Percentiles rank a stretch among this genome's conserved stretches.
Evolutionary conservation across 2,888 invertebrate species (phyloP).

Genomic region (Lochmaea capreae): DNA sequence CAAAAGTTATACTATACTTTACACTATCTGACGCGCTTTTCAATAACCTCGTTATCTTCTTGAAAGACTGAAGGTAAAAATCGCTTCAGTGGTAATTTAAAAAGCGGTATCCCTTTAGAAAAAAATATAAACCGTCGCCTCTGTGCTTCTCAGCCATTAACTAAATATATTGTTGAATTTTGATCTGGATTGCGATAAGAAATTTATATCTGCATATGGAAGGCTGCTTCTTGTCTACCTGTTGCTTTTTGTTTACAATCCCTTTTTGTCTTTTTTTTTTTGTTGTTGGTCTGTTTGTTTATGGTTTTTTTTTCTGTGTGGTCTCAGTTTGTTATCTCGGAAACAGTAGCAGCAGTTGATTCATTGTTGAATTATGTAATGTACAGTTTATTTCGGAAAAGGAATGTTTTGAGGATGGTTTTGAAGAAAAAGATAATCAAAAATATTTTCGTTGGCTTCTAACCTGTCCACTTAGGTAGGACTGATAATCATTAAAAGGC

Average conservation of each 20-base stretch:
- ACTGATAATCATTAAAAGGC: too few species aligned
- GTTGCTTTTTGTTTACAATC: conserved; percentile 22
- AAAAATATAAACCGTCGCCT: background rate
- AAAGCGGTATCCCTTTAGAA: too few species aligned
- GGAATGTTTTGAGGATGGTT: background rate
- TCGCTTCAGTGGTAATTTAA: too few species aligned
- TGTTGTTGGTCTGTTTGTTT: background rate
- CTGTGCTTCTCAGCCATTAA: conserved; percentile 10
- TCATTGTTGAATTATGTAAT: conserved; percentile 14
- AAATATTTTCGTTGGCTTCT: too few species aligned
- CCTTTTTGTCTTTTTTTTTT: conserved; percentile 6
- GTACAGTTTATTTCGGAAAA: background rate
- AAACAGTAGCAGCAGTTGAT: conserved; percentile 17
- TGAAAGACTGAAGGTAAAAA: too few species aligned
- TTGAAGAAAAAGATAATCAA: too few species aligned
- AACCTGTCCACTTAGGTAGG: too few species aligned
- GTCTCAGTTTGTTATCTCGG: conserved; percentile 17
- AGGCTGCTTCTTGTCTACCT: conserved; percentile 14
- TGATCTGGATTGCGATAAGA: conserved; percentile 21
- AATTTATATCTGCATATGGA: conserved; percentile 25
- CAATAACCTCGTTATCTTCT: too few species aligned
- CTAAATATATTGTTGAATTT: conserved; percentile 23
- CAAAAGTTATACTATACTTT: too few species aligned
- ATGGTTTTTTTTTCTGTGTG: conserved; percentile 16
- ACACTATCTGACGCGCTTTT: too few species aligned